Evolutionary conservation across 2,797 vertebrate genomes (phyloP).

Genomic region (Alca torda): DNA sequence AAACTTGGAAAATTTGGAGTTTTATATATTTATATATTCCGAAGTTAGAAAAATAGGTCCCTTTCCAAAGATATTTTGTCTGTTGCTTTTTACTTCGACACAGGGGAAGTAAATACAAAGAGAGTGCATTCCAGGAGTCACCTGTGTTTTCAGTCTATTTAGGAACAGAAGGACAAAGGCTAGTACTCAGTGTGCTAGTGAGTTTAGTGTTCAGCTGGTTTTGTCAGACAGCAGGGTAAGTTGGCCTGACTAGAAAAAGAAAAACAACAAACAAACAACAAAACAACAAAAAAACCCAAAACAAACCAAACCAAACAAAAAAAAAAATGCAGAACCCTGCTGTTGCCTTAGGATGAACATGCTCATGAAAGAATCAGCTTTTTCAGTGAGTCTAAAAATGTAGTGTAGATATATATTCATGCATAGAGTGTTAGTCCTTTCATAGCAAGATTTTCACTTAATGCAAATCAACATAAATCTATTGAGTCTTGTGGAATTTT

Average conservation of each 20-base stretch:
- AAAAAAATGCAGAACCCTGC: background rate
- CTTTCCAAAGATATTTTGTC: background rate
- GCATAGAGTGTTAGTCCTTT: background rate
- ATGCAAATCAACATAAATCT: background rate
- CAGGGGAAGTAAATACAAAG: slow-evolving; percentile 13
- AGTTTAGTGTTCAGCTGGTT: background rate
- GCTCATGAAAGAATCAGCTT: background rate
- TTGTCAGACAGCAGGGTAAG: background rate
- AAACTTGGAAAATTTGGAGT: background rate
- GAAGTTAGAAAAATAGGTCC: background rate
- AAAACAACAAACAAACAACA: background rate
- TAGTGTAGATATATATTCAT: background rate
- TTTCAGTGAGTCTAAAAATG: background rate
- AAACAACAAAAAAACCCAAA: background rate
- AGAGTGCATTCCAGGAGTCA: background rate
- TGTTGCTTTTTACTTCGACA: background rate
- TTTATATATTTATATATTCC: background rate
- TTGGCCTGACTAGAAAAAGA: background rate
- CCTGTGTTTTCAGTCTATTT: slow-evolving; percentile 20
- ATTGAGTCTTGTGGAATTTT: background rate
- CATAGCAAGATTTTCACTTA: background rate
- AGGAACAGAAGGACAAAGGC: slow-evolving; percentile 19
- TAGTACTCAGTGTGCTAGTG: background rate
- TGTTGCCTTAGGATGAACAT: background rate
- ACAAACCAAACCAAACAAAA: background rate